Base-by-base conservation (phyloP, 2,113 vertebrate species). In the Corythaixoides concolor region DNA sequence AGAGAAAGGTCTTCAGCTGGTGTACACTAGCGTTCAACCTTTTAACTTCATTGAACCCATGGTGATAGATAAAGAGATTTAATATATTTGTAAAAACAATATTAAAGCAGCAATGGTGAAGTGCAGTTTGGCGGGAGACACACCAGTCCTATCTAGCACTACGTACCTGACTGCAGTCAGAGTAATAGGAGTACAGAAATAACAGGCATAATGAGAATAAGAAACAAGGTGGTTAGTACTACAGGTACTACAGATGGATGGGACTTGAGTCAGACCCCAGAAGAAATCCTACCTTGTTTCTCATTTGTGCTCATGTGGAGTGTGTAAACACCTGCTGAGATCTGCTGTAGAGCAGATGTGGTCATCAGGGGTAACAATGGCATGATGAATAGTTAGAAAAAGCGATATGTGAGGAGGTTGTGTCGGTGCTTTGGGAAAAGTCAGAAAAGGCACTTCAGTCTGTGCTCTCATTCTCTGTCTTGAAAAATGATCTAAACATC, bases 151-250 rank as follows among this genome's bases (percentile, higher is more conserved):
- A 7, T 27, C 24, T 27, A 76, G 73, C 32, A 22, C 37, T 28
- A 17, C 1, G 2, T 19, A 23, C 18, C 20, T 15, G 5, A 26
- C 63, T 64, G 13, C 24, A 39, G 16, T 66, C 30, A 30, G 0
- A 1, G 21, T n/a, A 45, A 23, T 3, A 37, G 33, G 43, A 75
- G 15, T 59, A 50, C 63, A 58, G 37, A 76, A 76, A 35, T 45
- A 63, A 47, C 28, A 64, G 21, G 23, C 11, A 17, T 24, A 68
- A 62, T 41, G 47, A 86, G 24, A 62, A 39, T 55, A 49, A 55
- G n/a, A 56, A 69, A 10, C 27, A 74, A n/a, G 9, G 26, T 18
- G 19, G 33, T 39, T 50, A 52, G 12, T 45, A 22, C 28, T 55
- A 9, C 30, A 17, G 35, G 17, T 41, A 15, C 17, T 41, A 22